These are phyloP conservation scores for Gulo gulo DNA, from an alignment of 2,113 vertebrate genomes.

Conservation along the genomic window DNA sequence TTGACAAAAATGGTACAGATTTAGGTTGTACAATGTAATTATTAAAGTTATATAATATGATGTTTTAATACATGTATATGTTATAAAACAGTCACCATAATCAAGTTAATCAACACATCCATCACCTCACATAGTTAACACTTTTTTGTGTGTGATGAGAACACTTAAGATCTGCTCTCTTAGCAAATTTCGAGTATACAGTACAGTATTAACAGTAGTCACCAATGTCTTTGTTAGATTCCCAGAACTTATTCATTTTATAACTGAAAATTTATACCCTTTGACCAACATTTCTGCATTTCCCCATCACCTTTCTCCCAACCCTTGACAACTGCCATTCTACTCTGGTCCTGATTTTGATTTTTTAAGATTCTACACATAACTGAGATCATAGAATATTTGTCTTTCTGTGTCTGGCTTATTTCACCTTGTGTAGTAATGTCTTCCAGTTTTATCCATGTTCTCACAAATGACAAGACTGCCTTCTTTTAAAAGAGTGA, in stretches of 20 bases:
- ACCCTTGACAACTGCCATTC: not conserved
- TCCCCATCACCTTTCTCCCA: not conserved
- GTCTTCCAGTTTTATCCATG: not conserved
- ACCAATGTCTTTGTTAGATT: not conserved
- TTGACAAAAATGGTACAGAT: not conserved
- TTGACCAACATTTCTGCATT: not conserved
- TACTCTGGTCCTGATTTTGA: not conserved
- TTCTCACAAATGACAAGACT: not conserved
- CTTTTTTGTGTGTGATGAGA: not conserved
- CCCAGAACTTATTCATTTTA: not conserved
- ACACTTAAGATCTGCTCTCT: not conserved
- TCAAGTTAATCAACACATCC: not conserved
- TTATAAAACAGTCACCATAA: not conserved
- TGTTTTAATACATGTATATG: not conserved
- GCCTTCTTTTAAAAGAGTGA: not conserved
- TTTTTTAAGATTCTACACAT: not conserved
- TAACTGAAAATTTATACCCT: not conserved
- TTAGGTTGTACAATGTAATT: not conserved
- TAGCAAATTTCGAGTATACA: not conserved
- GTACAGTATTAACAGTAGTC: not conserved
- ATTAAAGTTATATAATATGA: not conserved
- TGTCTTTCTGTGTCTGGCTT: not conserved
- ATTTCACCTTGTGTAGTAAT: not conserved
- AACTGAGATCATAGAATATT: not conserved
- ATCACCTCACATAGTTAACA: not conserved